Conservation (phyloP, 1,140 invertebrate species). For the Diuraphis noxia region DNA sequence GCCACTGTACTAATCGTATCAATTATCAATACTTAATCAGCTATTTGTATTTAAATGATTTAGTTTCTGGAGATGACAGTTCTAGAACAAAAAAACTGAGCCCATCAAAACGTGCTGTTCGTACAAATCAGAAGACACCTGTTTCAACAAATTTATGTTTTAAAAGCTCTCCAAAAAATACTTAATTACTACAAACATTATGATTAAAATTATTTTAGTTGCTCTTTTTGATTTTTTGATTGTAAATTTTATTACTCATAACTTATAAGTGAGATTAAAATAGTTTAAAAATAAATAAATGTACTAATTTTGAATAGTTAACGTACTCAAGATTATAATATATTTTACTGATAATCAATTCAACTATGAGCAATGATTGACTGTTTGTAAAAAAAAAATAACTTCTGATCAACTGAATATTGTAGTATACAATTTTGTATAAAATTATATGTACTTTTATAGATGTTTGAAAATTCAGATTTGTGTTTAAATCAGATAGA, state of each 20-base stretch:
- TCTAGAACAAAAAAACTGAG: slow-evolving; percentile 1
- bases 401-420: background rate
- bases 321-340: background rate
- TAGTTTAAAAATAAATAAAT: background rate
- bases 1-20: no score
- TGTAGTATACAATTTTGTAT: background rate
- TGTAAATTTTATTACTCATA: background rate
- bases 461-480: background rate
- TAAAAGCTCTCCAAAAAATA: slow-evolving; percentile 18
- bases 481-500: no score
- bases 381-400: background rate
- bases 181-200: background rate
- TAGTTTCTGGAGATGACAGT: slow-evolving; percentile 27
- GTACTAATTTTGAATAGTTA: background rate
- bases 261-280: background rate
- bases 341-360: background rate
- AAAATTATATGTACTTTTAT: background rate
- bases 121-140: slow-evolving; percentile 17
- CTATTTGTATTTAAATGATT: background rate
- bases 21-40: background rate
- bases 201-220: background rate
- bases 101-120: background rate
- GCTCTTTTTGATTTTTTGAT: background rate
- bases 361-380: background rate
- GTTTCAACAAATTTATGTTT: background rate